phyloP scores from a whole-genome alignment of 2,888 invertebrate species.

The Nezara viridula region DNA sequence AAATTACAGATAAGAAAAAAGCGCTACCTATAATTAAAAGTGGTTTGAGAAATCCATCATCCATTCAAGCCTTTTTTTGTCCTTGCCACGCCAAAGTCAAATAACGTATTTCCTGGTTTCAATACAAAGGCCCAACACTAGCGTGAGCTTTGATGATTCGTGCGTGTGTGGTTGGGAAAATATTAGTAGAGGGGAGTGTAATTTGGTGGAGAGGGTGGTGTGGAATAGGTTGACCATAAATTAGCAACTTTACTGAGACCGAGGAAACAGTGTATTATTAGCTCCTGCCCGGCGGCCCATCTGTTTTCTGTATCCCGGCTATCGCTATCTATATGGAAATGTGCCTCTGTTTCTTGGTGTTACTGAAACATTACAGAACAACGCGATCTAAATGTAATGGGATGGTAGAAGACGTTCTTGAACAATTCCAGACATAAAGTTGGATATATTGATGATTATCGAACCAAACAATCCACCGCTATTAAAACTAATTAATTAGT shows the following conservation, averaged over 20 bases:
- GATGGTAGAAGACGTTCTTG: background rate
- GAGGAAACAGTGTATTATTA: conserved; percentile 2
- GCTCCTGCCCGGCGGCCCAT: background rate
- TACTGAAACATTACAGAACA: background rate
- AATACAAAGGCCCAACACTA: background rate
- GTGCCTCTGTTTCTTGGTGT: background rate
- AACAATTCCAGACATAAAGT: background rate
- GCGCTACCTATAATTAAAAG: too few species aligned
- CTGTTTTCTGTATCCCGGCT: conserved; percentile 13
- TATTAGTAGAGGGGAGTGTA: background rate
- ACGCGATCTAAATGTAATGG: background rate
- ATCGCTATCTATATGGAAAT: conserved; percentile 40
- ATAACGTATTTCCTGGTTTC: background rate
- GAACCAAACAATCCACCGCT: background rate
- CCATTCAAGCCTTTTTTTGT: too few species aligned
- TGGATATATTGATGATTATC: background rate
- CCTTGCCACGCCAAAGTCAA: too few species aligned
- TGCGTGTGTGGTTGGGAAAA: background rate
- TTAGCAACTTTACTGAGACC: conserved; percentile 32
- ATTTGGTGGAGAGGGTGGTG: background rate
- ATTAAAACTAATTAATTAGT: background rate
- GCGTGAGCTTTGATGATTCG: background rate
- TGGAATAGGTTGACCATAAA: conserved; percentile 19
- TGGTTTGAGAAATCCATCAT: too few species aligned
- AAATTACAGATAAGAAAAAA: too few species aligned